phyloP scores from a whole-genome alignment of 92 coral and sea anemone genomes.

The Palythoa grandiflora region DNA sequence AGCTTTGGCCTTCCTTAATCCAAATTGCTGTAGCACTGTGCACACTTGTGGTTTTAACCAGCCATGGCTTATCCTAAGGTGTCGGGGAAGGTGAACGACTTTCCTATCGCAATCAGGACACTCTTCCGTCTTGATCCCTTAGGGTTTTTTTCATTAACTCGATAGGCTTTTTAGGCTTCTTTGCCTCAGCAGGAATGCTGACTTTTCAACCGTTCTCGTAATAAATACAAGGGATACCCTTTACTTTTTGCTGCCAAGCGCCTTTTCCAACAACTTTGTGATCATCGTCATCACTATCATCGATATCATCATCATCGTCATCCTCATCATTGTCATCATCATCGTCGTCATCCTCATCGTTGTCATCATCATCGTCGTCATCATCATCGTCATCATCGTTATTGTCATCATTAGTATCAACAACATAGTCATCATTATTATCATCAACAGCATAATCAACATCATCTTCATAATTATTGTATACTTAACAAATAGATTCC shows the following conservation, averaged over 20 bases:
- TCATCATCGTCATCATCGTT: neutral
- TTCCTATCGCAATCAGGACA: slow-evolving; percentile 43
- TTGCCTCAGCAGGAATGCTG: neutral
- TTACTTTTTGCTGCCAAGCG: neutral
- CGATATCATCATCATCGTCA: neutral
- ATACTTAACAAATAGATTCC: too few relatives aligned
- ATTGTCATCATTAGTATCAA: neutral
- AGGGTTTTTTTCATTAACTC: slow-evolving; percentile 9
- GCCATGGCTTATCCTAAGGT: slow-evolving; percentile 46
- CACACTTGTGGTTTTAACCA: slow-evolving; percentile 52
- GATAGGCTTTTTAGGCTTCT: neutral
- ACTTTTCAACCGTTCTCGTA: neutral
- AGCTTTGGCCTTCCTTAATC: slow-evolving; percentile 5
- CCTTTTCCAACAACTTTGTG: neutral
- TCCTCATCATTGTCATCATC: neutral
- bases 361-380: neutral
- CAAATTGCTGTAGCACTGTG: slow-evolving; percentile 13
- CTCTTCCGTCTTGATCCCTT: slow-evolving; percentile 14
- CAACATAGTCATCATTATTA: neutral
- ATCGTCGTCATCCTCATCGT: neutral
- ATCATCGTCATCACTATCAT: neutral
- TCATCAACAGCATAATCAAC: neutral
- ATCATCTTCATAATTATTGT: neutral
- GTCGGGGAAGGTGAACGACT: slow-evolving; percentile 60
- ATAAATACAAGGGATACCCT: neutral